Evolutionary conservation across 2,888 invertebrate species (phyloP), one percentile per base, ranked within the genome.

Genomic region (Trissolcus japonicus): DNA sequence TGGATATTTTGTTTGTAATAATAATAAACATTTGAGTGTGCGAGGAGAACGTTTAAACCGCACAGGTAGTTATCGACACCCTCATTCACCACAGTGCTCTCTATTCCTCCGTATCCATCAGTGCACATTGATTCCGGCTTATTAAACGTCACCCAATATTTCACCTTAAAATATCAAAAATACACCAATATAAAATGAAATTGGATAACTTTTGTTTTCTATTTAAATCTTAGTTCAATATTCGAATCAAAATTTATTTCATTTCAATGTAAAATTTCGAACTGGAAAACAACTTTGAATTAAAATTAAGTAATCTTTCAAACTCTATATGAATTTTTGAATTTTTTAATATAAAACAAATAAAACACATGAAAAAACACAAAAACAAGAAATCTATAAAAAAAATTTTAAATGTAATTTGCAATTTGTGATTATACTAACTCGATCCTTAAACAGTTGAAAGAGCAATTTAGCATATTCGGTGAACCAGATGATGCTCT

Each of bases 71-170:
- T 92, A 0, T 91, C 92, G 16, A 91, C 82, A 4, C 92, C 92
- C 53, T 90, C 90, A 35, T 82, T 82, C 29, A 82, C 79, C 29
- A 82, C 79, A 16, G 86, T 51, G 6, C 80, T 82, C 65, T 72
- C 71, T 14, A 67, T 41, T 16, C 77, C 63, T 0, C 91, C 92
- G 79, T 92, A 92, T 6, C 92, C 92, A 81, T 90, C 89, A 73
- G 90, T 86, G 81, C 92, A 91, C 51, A 91, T 90, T 81, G 91
- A 90, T 89, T 90, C 91, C 1, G 95, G 95, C 84, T 95, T 95
- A 85, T 95, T 95, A 80, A 95, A 92, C 0, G 95, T 95, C 11
- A 94, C 92, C 95, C 95, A 95, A 74, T 91, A 90, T 80, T 86
- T 86, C 1, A 85, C 82, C 82, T 83, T 48, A 50, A 65, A 59